These are phyloP conservation scores for Arvicanthis niloticus DNA, from an alignment of 2,113 vertebrate species.

Conservation along the genomic window DNA sequence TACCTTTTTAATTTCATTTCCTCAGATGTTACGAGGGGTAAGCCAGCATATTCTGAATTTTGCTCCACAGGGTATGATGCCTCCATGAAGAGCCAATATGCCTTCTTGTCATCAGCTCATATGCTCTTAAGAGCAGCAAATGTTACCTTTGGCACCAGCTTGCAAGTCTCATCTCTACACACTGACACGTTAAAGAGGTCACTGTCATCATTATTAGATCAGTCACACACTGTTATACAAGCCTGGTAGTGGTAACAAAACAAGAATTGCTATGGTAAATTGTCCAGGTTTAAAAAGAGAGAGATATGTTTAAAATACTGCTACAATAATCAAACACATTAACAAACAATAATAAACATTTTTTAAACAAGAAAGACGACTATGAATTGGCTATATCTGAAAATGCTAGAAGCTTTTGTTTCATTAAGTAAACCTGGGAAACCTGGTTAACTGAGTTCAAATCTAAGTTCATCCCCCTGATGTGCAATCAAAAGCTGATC, in stretches of 20 bases:
- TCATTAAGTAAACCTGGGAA: background rate
- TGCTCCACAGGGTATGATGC: background rate
- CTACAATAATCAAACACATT: background rate
- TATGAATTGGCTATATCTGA: background rate
- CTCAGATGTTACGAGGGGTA: background rate
- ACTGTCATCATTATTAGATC: background rate
- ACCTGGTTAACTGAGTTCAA: background rate
- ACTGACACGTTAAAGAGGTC: background rate
- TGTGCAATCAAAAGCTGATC: background rate
- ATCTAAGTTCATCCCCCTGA: background rate
- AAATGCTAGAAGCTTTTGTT: background rate
- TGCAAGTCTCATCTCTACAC: background rate
- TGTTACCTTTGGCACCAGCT: background rate
- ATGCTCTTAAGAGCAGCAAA: background rate
- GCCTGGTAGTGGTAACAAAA: background rate
- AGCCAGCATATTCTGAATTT: background rate
- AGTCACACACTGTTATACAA: background rate
- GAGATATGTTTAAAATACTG: background rate
- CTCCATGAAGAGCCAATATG: background rate
- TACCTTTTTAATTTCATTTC: conserved; percentile 30
- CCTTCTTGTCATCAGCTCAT: background rate
- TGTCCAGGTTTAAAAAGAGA: background rate
- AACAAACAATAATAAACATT: background rate
- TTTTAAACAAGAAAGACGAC: conserved; percentile 8
- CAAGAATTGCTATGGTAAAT: conserved; percentile 25